phyloP scores from a whole-genome alignment of 1,140 invertebrate species.

The Gryon sp. region DNA sequence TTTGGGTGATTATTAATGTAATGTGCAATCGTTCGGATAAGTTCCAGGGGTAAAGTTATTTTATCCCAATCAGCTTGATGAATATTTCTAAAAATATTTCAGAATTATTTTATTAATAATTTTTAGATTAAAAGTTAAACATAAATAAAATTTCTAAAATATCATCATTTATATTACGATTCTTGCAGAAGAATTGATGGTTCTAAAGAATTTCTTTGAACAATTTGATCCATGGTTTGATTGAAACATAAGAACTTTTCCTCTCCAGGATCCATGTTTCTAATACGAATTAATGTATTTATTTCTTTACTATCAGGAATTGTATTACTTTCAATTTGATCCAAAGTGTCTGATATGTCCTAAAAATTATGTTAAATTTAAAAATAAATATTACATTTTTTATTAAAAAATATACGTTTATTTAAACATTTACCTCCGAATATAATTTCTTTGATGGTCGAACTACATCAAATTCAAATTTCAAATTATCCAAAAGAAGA shows the following conservation, averaged over 20 bases:
- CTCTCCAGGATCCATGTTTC: constrained; percentile 31
- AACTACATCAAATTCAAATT: constrained; percentile 32
- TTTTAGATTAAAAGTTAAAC: no score
- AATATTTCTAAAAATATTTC: constrained; percentile 74
- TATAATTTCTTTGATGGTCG: constrained; percentile 12
- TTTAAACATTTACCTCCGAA: constrained; percentile 29
- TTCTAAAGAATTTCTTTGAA: constrained; percentile 59
- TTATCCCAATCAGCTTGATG: constrained; percentile 69
- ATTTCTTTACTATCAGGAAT: constrained; percentile 34
- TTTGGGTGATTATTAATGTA: constrained; percentile 71
- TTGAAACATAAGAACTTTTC: constrained; percentile 1
- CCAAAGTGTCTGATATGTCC: constrained; percentile 34
- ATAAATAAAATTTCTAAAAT: no score
- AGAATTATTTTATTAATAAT: no score
- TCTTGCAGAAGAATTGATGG: constrained; percentile 64
- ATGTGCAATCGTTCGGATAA: constrained; percentile 73
- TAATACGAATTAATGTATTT: constrained; percentile 23
- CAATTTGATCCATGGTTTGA: constrained; percentile 48
- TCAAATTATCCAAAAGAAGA: constrained; percentile 30
- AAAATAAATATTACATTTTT: background rate
- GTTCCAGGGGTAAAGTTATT: constrained; percentile 71
- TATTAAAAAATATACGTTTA: background rate
- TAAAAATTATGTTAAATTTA: constrained; percentile 1
- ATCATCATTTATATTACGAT: constrained; percentile 38
- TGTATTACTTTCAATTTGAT: constrained; percentile 11